Base-by-base conservation (phyloP, 2,113 vertebrate species). In the Pteruthius melanotis region DNA sequence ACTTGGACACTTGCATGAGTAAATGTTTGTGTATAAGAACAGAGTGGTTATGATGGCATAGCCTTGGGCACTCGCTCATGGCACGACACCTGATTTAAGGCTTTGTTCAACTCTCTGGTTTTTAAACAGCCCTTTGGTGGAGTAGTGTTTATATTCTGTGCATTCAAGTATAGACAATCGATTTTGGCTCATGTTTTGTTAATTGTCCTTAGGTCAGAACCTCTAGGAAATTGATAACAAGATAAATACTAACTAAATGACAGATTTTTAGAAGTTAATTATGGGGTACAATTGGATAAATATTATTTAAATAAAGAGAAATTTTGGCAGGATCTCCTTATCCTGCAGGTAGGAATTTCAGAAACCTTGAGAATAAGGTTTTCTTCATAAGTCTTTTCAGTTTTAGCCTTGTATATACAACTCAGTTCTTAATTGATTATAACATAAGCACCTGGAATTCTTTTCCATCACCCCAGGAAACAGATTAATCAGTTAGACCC, bases 11-110 rank as follows among this genome's bases (percentile, higher is more conserved):
- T 17, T 37, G 7, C 6, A 50, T 33, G 49, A 13, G 4, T 13
- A 44, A 35, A 1, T 16, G 31, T 9, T 54, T 60, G 26, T 40
- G 1, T 22, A 1, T 18, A 5, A 13, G 17, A 15, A 10, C 18
- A 50, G 37, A 83, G 15, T 15, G 35, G 10, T 28, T 23, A 5
- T 2, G 3, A 4, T 68, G 56, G 44, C 9, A 22, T 16, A 77
- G 81, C 61, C 70, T 85, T 68, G 56, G 37, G 53, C 52, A 10
- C 53, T 80, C 53, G 60, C 83, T 87, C 7, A 9, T 85, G 87
- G 45, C 40, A 0, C 0, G 1, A 27, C 22, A 7, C n/a, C 20
- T 21, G n/a, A 44, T 28, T 49, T 15, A 56, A 52, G 27, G 24
- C 13, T 79, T 78, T 71, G 27, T 49, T 68, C 47, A 6, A 22